A percentile compares a stretch with the other conserved stretches of the same genome.
These are phyloP conservation scores for Torymus tubicola DNA, from an alignment of 2,888 invertebrate species.

Conservation along the genomic window DNA sequence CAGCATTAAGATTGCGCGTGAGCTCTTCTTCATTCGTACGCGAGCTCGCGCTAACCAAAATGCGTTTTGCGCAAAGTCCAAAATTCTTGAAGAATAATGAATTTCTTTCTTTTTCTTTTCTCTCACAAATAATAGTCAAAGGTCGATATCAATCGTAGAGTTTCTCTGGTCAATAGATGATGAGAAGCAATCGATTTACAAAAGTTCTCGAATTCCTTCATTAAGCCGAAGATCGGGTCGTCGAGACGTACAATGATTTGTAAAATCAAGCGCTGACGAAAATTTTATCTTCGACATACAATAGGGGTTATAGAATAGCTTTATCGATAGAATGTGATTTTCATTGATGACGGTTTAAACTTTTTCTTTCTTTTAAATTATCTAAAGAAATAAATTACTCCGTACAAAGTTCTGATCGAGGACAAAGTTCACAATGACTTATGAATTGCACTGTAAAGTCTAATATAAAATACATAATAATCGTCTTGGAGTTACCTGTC, in stretches of 20 bases:
- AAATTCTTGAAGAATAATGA: slow-evolving; percentile 20
- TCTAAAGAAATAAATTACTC: too few relatives aligned
- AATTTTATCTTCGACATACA: background rate
- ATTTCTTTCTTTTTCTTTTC: slow-evolving; percentile 3
- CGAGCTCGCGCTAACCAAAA: slow-evolving; percentile 8
- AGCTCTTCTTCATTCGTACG: background rate
- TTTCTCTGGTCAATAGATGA: slow-evolving; percentile 23
- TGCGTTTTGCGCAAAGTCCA: slow-evolving; percentile 25
- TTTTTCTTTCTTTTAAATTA: background rate
- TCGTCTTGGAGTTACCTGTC: too few relatives aligned
- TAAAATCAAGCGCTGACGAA: background rate
- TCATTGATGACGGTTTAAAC: slow-evolving; percentile 15
- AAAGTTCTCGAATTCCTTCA: background rate
- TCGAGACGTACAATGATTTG: background rate
- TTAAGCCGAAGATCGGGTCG: background rate
- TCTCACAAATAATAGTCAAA: slow-evolving; percentile 15
- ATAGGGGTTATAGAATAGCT: background rate
- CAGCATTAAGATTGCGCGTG: slow-evolving; percentile 8
- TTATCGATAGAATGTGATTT: background rate
- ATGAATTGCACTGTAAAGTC: too few relatives aligned
- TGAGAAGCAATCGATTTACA: slow-evolving; percentile 3
- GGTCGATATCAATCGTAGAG: slow-evolving; percentile 30
- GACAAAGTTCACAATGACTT: too few relatives aligned
- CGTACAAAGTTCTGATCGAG: too few relatives aligned
- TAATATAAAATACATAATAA: too few relatives aligned